Percentiles rank a stretch among this genome's conserved stretches.
Evolutionary conservation across 2,113 vertebrate genomes (phyloP).

Genomic region (Synchiropus splendidus): DNA sequence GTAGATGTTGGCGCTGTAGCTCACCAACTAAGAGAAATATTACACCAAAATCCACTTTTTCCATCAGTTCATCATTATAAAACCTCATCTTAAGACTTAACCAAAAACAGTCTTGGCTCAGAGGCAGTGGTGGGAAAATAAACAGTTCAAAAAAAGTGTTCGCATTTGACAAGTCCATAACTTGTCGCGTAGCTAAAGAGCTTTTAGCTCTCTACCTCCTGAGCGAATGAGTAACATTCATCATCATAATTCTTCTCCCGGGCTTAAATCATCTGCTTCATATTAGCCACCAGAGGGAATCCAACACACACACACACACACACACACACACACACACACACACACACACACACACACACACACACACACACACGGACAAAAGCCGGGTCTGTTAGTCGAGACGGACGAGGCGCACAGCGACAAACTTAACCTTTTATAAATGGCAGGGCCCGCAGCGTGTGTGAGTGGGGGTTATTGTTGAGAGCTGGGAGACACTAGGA

Average conservation of each 20-base stretch:
- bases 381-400: constrained; percentile 39
- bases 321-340: constrained; percentile 13
- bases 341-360: constrained; percentile 6
- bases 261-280: constrained; percentile 59
- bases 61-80: too few relatives aligned
- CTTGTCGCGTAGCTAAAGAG: too few relatives aligned
- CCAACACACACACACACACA: constrained; percentile 4
- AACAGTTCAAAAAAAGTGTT: too few relatives aligned
- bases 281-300: constrained; percentile 52
- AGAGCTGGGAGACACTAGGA: constrained; percentile 33
- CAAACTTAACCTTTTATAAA: constrained; percentile 52
- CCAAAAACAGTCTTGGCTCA: too few relatives aligned
- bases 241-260: constrained; percentile 40
- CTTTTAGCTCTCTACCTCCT: constrained; percentile 16
- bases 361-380: constrained; percentile 29
- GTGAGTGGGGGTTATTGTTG: constrained; percentile 34
- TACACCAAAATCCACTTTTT: too few relatives aligned
- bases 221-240: constrained; percentile 45
- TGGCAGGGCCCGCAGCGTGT: constrained; percentile 27
- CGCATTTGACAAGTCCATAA: too few relatives aligned
- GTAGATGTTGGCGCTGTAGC: too few relatives aligned
- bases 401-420: constrained; percentile 46
- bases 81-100: too few relatives aligned
- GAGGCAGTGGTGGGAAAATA: too few relatives aligned
- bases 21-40: too few relatives aligned